Evolutionary conservation across 2,888 invertebrate genomes (phyloP).

Genomic region (Xestobium rufovillosum): DNA sequence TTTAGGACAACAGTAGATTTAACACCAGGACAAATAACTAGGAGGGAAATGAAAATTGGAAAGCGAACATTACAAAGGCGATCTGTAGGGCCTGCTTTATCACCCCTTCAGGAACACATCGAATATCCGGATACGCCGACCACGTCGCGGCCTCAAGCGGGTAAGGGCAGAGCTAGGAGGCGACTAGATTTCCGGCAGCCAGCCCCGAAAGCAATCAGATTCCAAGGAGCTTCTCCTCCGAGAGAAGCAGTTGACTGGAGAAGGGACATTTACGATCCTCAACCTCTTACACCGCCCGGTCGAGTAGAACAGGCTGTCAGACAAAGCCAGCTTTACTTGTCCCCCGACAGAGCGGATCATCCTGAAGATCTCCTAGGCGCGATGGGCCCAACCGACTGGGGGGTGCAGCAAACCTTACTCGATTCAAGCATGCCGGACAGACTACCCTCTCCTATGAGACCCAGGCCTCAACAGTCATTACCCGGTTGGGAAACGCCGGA

Average conservation of each 20-base stretch:
- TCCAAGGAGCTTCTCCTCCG: background rate
- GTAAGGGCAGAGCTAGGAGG: background rate
- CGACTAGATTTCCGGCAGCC: background rate
- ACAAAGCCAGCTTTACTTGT: background rate
- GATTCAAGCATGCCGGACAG: background rate
- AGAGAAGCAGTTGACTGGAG: too few species aligned
- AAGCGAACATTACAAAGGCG: background rate
- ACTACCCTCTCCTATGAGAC: background rate
- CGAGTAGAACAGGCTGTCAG: background rate
- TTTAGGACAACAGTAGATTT: background rate
- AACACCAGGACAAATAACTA: too few species aligned
- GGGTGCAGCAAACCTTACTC: slow-evolving; percentile 1
- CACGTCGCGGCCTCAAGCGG: background rate
- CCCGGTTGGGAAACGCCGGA: background rate
- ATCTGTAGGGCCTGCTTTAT: background rate
- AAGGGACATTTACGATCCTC: background rate
- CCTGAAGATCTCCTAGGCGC: background rate
- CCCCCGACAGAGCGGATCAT: background rate
- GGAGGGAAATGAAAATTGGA: too few species aligned
- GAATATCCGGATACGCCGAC: slow-evolving; percentile 1
- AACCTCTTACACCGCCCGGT: background rate
- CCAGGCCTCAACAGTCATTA: background rate
- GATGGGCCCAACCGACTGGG: background rate
- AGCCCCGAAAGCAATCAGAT: background rate
- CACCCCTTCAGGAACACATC: background rate